These are phyloP conservation scores for Tragelaphus strepsiceros DNA, from an alignment of 2,113 vertebrate genomes.

Conservation along the genomic window DNA sequence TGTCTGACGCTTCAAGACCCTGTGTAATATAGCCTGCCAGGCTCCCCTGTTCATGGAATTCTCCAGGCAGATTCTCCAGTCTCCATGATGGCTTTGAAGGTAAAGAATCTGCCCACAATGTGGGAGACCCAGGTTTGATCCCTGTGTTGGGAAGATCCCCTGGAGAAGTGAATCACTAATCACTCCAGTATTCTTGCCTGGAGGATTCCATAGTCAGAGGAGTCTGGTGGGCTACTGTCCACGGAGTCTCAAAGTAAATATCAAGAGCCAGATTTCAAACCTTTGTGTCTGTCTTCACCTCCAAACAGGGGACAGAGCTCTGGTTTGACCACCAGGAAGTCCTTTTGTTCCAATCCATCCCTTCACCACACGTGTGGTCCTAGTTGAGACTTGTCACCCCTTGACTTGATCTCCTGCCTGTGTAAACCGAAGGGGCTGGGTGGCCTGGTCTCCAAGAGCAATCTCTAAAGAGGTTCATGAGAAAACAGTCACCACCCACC, in stretches of 20 bases:
- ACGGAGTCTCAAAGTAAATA: background rate
- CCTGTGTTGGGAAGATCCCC: background rate
- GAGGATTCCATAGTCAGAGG: background rate
- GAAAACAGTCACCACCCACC: background rate
- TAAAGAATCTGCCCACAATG: background rate
- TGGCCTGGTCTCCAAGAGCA: background rate
- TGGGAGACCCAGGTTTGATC: background rate
- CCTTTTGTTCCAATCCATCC: background rate
- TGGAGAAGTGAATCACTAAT: background rate
- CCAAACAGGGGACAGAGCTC: background rate
- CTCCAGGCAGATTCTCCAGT: background rate
- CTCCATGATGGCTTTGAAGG: background rate
- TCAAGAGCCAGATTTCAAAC: background rate
- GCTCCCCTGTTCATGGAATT: background rate
- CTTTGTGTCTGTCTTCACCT: background rate
- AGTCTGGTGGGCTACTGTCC: background rate
- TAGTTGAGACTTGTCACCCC: background rate
- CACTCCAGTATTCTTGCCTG: background rate
- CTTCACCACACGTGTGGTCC: fast-evolving
- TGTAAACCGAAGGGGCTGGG: background rate
- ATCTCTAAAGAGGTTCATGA: background rate
- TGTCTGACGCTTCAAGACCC: background rate
- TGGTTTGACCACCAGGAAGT: background rate
- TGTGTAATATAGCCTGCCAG: background rate
- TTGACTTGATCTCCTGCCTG: background rate